Percentiles rank a stretch among this genome's conserved stretches.
phyloP scores from a whole-genome alignment of 2,113 vertebrate genomes.

The Camelus dromedarius region DNA sequence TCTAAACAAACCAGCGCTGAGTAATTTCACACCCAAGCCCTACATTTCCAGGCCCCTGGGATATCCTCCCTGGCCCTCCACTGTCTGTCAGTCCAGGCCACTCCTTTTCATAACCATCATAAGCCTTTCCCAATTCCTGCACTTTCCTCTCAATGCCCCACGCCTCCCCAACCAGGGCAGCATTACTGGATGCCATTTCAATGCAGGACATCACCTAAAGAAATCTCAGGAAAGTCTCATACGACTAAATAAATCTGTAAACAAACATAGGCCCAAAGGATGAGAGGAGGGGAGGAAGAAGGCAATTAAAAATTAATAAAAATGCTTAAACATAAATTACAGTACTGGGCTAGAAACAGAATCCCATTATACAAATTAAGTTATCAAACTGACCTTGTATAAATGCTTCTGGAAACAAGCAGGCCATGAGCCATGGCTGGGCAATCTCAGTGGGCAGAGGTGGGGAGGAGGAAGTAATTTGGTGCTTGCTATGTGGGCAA shows the following conservation, averaged over 20 bases:
- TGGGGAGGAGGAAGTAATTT: neutral
- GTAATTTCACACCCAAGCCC: neutral
- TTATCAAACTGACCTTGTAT: slow-evolving; percentile 49
- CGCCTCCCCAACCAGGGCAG: neutral
- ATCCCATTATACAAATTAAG: slow-evolving; percentile 61
- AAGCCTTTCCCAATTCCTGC: neutral
- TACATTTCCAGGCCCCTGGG: neutral
- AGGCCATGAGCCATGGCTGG: neutral
- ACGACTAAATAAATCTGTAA: slow-evolving; percentile 63
- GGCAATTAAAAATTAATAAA: slow-evolving; percentile 74
- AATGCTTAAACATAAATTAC: slow-evolving; percentile 54
- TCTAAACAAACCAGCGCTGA: neutral
- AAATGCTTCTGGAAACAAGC: slow-evolving; percentile 53
- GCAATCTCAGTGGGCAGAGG: neutral
- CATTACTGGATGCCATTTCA: neutral
- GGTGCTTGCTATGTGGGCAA: neutral
- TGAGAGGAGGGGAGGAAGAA: neutral
- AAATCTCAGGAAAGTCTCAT: slow-evolving; percentile 37
- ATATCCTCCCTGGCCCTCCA: neutral
- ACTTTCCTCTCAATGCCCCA: neutral
- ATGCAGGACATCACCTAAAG: slow-evolving; percentile 1
- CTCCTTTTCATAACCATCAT: neutral
- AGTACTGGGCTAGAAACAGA: slow-evolving; percentile 55
- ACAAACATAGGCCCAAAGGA: slow-evolving; percentile 37
- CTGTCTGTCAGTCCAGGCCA: neutral